Evolutionary conservation across 2,113 vertebrate genomes (phyloP).

Genomic region (Albula glossodonta): DNA sequence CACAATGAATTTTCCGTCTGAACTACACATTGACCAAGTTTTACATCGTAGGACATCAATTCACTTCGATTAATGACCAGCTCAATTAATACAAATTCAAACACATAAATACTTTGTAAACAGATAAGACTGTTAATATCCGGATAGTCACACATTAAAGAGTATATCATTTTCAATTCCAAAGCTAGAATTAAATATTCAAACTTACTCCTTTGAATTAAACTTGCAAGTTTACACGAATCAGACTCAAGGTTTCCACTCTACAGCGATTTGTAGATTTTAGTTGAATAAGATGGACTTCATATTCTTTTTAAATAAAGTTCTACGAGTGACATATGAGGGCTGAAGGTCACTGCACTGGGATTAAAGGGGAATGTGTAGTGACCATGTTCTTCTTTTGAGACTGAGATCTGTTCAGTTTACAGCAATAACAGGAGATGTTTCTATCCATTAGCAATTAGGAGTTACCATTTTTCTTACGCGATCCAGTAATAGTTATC

Average conservation of each 20-base stretch:
- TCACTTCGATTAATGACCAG: neutral
- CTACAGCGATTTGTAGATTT: neutral
- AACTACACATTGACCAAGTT: neutral
- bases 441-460: neutral
- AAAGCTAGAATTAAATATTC: neutral
- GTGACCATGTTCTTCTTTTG: neutral
- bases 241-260: neutral
- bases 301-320: neutral
- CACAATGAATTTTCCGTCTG: neutral
- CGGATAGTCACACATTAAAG: neutral
- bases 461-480: neutral
- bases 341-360: neutral
- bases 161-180: neutral
- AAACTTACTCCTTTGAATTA: neutral
- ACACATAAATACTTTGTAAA: neutral
- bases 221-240: neutral
- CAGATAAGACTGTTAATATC: neutral
- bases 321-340: neutral
- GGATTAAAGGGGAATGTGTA: neutral
- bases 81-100: neutral
- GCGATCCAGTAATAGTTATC: neutral
- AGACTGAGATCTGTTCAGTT: neutral
- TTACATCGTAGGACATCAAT: neutral
- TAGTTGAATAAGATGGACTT: neutral
- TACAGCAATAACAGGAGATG: neutral